Percentiles rank a stretch among this genome's conserved stretches.
These are phyloP conservation scores for Aphidius colemani DNA, from an alignment of 2,888 invertebrate species.

Conservation along the genomic window DNA sequence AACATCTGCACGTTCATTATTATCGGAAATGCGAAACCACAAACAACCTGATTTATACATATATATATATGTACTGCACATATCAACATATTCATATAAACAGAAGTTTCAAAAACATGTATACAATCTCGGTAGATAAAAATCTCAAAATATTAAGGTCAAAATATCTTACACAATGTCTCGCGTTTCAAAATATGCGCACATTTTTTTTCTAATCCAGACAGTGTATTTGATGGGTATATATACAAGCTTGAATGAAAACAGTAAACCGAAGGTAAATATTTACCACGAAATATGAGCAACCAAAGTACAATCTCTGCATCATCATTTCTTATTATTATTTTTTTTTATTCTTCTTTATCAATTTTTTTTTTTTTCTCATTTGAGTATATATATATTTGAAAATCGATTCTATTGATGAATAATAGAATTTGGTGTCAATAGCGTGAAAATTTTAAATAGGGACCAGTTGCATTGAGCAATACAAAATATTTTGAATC, in stretches of 20 bases:
- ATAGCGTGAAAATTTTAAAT: conserved; percentile 7
- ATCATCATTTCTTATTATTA: not conserved
- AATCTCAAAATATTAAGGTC: too few species aligned
- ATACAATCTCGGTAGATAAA: too few species aligned
- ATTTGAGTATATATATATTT: not conserved
- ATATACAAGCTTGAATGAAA: conserved; percentile 28
- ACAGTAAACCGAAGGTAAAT: conserved; percentile 28
- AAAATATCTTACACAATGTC: too few species aligned
- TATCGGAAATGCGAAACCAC: not conserved
- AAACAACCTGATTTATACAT: too few species aligned
- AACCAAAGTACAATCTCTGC: conserved; percentile 10
- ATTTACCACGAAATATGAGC: conserved; percentile 37
- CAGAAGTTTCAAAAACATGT: too few species aligned
- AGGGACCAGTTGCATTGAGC: conserved; percentile 14
- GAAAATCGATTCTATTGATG: conserved; percentile 9
- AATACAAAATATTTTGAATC: not conserved
- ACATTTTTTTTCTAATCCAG: too few species aligned
- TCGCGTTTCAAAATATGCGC: too few species aligned
- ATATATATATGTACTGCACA: too few species aligned
- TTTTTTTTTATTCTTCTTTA: conserved; percentile 16
- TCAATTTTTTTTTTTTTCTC: conserved; percentile 8
- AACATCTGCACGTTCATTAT: not conserved
- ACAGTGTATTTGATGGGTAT: not conserved
- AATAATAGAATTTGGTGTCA: conserved; percentile 22
- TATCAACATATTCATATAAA: too few species aligned